Conservation (phyloP, 2,888 invertebrate species). For the Priocnemis perturbator region DNA sequence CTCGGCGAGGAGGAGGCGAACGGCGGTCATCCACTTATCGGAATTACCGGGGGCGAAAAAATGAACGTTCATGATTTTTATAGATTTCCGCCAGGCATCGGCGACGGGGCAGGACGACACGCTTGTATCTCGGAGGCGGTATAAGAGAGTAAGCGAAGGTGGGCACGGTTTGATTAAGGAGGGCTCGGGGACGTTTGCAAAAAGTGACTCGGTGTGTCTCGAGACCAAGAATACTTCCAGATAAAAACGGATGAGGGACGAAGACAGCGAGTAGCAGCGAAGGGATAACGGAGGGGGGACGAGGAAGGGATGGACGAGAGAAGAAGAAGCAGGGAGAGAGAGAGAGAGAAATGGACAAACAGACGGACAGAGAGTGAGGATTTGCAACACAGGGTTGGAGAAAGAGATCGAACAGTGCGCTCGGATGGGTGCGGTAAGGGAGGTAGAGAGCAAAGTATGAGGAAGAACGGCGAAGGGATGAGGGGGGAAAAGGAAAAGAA, state of each 20-base stretch:
- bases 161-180: slow-evolving; percentile 65
- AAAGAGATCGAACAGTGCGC: slow-evolving; percentile 35
- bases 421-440: slow-evolving; percentile 23
- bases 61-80: too few relatives aligned
- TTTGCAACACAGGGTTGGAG: not conserved
- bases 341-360: slow-evolving; percentile 2
- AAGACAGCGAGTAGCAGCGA: not conserved
- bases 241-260: slow-evolving; percentile 29
- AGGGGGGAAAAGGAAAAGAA: slow-evolving; percentile 1
- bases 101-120: slow-evolving; percentile 15
- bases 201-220: slow-evolving; percentile 57
- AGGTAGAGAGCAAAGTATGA: not conserved
- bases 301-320: slow-evolving; percentile 27
- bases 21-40: too few relatives aligned
- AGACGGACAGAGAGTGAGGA: not conserved
- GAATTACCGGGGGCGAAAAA: too few relatives aligned
- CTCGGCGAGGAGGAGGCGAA: too few relatives aligned
- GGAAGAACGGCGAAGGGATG: slow-evolving; percentile 8
- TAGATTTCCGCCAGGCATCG: too few relatives aligned
- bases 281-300: not conserved
- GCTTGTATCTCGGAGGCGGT: slow-evolving; percentile 38
- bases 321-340: not conserved
- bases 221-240: slow-evolving; percentile 31
- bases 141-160: slow-evolving; percentile 60
- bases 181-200: slow-evolving; percentile 60